A percentile compares a stretch with the other conserved stretches of the same genome.
Evolutionary conservation across 1,140 invertebrate genomes (phyloP).

Genomic region (Semibalanus balanoides): DNA sequence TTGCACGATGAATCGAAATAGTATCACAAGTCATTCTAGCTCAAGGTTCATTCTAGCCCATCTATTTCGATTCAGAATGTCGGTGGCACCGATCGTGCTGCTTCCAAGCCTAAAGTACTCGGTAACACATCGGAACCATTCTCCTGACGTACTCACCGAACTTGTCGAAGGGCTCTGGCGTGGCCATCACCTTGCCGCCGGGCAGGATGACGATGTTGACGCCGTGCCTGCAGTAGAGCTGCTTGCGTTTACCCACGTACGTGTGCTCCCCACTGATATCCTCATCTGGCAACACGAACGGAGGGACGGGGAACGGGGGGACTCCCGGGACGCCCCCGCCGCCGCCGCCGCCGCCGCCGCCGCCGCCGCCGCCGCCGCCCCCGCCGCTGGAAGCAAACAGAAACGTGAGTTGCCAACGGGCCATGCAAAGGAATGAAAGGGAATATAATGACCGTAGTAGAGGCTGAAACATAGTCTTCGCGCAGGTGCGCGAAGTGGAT

Average conservation of each 20-base stretch:
- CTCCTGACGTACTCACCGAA: slow-evolving; percentile 33
- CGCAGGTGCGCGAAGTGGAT: too few species aligned
- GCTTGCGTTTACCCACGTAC: slow-evolving; percentile 11
- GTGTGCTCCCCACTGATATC: neutral
- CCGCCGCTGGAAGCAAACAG: too few species aligned
- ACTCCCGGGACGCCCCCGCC: neutral
- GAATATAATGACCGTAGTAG: too few species aligned
- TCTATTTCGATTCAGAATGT: too few species aligned
- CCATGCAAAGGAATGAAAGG: too few species aligned
- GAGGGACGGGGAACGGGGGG: neutral
- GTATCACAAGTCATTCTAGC: too few species aligned
- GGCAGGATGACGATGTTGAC: slow-evolving; percentile 39
- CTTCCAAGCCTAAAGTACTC: neutral
- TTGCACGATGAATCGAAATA: too few species aligned
- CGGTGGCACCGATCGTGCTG: neutral
- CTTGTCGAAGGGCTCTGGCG: slow-evolving; percentile 34
- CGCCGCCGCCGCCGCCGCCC: too few species aligned
- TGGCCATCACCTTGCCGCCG: slow-evolving; percentile 38
- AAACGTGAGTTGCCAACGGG: too few species aligned
- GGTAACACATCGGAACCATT: neutral
- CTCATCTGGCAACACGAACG: neutral
- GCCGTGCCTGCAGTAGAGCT: slow-evolving; percentile 35
- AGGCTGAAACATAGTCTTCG: too few species aligned
- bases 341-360: too few species aligned
- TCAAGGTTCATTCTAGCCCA: too few species aligned